Evolutionary conservation across 2,888 invertebrate species (phyloP), one percentile per base, ranked within the genome.

Genomic region (Germaria angustata): DNA sequence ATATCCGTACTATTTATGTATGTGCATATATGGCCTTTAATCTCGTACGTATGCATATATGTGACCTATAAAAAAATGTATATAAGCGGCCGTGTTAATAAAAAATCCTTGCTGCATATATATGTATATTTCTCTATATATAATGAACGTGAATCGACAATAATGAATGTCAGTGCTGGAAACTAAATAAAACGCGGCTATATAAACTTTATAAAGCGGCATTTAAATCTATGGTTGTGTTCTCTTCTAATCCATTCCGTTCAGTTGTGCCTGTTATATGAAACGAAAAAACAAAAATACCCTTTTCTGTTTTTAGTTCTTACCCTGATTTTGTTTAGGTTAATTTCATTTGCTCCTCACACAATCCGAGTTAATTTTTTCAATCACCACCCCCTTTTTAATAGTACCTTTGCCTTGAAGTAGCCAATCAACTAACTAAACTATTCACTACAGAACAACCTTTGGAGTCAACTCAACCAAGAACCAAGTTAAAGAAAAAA

Each of bases 31-130:
- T 24, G 51, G 17, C 22, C n/a, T 2, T 41, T 2, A 41, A n/a
- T 6, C 39, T 4, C 2, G 6, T 55, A 0, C 9, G 7, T 17
- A 0, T 17, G 15, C 34, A n/a, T 61, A 24, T n/a, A 53, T 36
- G 32, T 79, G 72, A 79, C 78, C 78, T 79, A 79, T 65, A 78
- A 78, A 65, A 49, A 51, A 22, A 41, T 53, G 61, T 39, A 46
- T 39, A 34, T 59, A 57, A 55, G 46, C 13, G 57, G 66, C 39
- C 65, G 22, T 68, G 46, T 68, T n/a, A 11, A 24, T 53, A 63
- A 28, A 24, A 46, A 34, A 41, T 49, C 65, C 71, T 55, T 77
- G 61, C 22, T 51, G 9, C 6, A 22, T 15, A 36, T 44, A 24
- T 2, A 17, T 15, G 17, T 17, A 55, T 4, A 15, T 17, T 8